Evolutionary conservation across 2,888 invertebrate genomes (phyloP).

Genomic region (Frankliniella fusca): DNA sequence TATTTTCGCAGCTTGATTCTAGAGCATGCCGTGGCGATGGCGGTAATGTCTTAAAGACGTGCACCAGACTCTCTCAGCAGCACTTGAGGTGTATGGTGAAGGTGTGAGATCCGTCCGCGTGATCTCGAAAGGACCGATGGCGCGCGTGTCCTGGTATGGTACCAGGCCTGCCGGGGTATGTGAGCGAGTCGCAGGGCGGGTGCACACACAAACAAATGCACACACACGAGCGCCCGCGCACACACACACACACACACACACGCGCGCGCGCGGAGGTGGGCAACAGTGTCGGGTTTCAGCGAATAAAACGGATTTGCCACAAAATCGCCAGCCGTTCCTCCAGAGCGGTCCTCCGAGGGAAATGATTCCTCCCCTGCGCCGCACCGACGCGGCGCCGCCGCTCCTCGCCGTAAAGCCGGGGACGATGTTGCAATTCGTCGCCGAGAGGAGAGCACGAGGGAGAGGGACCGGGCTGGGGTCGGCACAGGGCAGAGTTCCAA

Average conservation of each 20-base stretch:
- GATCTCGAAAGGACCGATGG: too few species aligned
- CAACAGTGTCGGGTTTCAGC: background rate
- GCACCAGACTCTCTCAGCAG: too few species aligned
- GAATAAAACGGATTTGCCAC: conserved; percentile 11
- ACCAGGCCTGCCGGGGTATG: too few species aligned
- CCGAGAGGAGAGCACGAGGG: background rate
- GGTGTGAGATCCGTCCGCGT: too few species aligned
- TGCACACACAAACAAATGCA: background rate
- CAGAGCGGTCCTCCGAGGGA: background rate
- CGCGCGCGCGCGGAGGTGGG: background rate
- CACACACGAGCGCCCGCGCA: background rate
- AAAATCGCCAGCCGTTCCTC: background rate
- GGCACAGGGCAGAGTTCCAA: background rate
- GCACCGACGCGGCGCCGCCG: background rate
- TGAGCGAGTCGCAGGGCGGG: too few species aligned
- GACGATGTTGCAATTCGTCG: background rate
- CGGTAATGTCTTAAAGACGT: too few species aligned
- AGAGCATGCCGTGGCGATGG: too few species aligned
- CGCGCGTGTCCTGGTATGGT: too few species aligned
- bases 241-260: background rate
- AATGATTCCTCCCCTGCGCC: background rate
- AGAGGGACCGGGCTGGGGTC: background rate
- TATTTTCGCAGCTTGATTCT: too few species aligned
- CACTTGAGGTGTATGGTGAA: too few species aligned
- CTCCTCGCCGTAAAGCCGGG: background rate